A percentile compares a stretch with the other conserved stretches of the same genome.
These are phyloP conservation scores for Parascotia fuliginaria DNA, from an alignment of 2,888 invertebrate species.

Conservation along the genomic window DNA sequence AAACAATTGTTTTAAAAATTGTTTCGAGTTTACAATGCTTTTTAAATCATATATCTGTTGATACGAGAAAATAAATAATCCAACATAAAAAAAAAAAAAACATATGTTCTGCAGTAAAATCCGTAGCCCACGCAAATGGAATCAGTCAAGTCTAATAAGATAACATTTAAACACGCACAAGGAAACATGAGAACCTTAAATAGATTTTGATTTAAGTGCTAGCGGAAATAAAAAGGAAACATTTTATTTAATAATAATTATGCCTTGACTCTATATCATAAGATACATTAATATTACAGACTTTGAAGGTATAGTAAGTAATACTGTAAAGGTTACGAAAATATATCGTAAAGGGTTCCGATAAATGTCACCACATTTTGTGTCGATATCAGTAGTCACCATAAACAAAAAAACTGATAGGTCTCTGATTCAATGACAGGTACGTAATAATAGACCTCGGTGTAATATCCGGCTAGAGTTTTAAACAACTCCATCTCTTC, in stretches of 20 bases:
- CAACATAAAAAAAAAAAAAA: not conserved
- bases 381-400: slow-evolving; percentile 27
- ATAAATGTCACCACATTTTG: slow-evolving; percentile 33
- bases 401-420: slow-evolving; percentile 30
- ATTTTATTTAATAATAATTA: slow-evolving; percentile 16
- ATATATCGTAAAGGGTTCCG: slow-evolving; percentile 29
- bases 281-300: slow-evolving; percentile 30
- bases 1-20: no score
- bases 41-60: not conserved
- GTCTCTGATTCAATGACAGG: no score
- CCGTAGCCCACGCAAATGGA: not conserved
- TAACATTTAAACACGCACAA: slow-evolving; percentile 1
- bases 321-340: slow-evolving; percentile 34
- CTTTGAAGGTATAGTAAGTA: slow-evolving; percentile 29
- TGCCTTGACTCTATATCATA: slow-evolving; percentile 23
- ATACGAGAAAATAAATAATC: slow-evolving; percentile 1
- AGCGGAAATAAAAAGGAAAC: not conserved
- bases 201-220: not conserved
- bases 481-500: no score
- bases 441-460: no score
- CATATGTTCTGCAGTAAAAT: not conserved
- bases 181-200: not conserved
- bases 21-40: no score
- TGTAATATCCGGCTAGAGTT: no score
- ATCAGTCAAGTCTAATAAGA: not conserved